Evolutionary conservation across 53 echinoderm and acorn worm species (phyloP), one percentile per base, ranked within the genome.

Genomic region (Temnopleurus reevesii): DNA sequence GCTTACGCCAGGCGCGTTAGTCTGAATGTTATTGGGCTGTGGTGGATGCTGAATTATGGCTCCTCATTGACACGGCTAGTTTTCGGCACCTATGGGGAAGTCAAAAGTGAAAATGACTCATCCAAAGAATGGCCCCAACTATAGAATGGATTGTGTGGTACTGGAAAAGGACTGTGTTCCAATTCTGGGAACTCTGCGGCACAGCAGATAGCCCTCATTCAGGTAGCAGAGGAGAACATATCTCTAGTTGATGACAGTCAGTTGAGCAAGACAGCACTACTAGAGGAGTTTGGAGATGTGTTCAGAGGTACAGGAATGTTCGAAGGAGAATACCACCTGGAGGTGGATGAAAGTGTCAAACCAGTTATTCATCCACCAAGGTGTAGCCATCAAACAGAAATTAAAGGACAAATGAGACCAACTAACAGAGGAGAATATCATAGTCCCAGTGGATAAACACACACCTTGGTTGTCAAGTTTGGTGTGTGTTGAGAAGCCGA

Each of bases 301-400:
- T 90, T 94, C 43, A 49, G 90, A 4, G 90, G 92, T 2, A 86
- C 88, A 45, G 93, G 92, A 55, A 53, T 26, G 13, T 54, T 89
- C 8, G 83, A 89, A 47, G 91, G 91, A 12, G 12, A 91, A 59
- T 91, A 91, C 33, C 89, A 93, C 31, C 21, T 93, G 2, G 45
- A 59, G 31, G 19, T 92, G 13, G 91, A 94, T 53, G 55, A 53
- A 41, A 54, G 15, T 24, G 84, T 83, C 3, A 81, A 34, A 45
- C 94, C 90, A 29, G 91, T 92, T 1, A 55, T 92, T 6, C 94
- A 94, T 45, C 91, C 91, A 19, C 91, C 94, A 77, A 34, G 94
- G 21, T 31, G 80, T 84, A n/a, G 94, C 91, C 1, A 17, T 94
- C 43, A 89, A 84, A 28, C 28, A 71, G 5, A 92, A 84, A 33